Conservation (phyloP, 2,797 vertebrate species). For the Craterocephalus amniculus region DNA sequence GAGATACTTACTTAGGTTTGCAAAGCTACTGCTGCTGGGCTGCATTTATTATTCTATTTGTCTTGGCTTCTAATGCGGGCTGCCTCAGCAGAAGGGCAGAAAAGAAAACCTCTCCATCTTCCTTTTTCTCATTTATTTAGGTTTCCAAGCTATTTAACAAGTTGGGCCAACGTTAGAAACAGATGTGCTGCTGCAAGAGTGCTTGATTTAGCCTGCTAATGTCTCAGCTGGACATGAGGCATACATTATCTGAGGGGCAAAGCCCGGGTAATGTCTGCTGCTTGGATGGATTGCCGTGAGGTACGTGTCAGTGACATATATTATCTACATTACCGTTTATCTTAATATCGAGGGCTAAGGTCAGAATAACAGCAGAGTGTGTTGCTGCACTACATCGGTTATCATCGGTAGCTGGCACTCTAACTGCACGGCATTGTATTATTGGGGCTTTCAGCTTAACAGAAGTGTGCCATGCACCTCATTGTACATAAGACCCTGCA, state of each 20-base stretch:
- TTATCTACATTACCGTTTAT: slow-evolving; percentile 54
- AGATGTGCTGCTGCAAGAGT: slow-evolving; percentile 37
- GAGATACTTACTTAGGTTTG: not conserved
- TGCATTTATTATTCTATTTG: slow-evolving; percentile 41
- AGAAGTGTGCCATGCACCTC: slow-evolving; percentile 6
- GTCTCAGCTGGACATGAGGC: slow-evolving; percentile 33
- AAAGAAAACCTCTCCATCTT: slow-evolving; percentile 16
- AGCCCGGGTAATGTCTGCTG: slow-evolving; percentile 34
- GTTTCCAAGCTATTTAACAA: slow-evolving; percentile 52
- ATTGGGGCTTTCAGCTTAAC: not conserved
- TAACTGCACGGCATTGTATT: slow-evolving; percentile 8
- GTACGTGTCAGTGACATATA: slow-evolving; percentile 36
- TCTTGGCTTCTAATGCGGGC: slow-evolving; percentile 2
- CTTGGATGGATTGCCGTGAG: slow-evolving; percentile 39
- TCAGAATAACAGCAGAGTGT: slow-evolving; percentile 9
- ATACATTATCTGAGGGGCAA: slow-evolving; percentile 58
- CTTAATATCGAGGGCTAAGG: slow-evolving; percentile 39
- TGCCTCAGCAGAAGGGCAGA: slow-evolving; percentile 4
- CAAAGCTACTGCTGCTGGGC: slow-evolving; percentile 9
- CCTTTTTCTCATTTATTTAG: slow-evolving; percentile 43
- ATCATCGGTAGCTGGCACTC: slow-evolving; percentile 16
- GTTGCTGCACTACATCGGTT: slow-evolving; percentile 22
- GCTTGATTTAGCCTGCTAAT: slow-evolving; percentile 55
- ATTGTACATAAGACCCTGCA: not conserved
- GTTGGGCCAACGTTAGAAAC: slow-evolving; percentile 47